Percentiles rank a stretch among this genome's conserved stretches.
These are phyloP conservation scores for Drosophila helvetica DNA, from an alignment of 2,888 invertebrate genomes.

Conservation along the genomic window DNA sequence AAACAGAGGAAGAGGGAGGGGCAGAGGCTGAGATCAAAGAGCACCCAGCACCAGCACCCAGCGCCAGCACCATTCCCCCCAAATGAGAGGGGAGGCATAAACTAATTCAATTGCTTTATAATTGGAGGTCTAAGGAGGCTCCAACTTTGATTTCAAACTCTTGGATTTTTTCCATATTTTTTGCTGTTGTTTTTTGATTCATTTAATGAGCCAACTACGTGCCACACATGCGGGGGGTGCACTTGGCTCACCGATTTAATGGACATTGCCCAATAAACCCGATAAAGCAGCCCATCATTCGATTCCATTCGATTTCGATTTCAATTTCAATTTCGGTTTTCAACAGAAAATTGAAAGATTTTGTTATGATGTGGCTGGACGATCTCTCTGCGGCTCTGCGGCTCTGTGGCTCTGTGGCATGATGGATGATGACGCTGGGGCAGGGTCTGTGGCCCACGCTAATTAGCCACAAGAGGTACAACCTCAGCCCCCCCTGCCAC, in stretches of 20 bases:
- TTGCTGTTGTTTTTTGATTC: slow-evolving; percentile 15
- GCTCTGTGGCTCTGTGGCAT: slow-evolving; percentile 26
- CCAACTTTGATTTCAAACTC: slow-evolving; percentile 26
- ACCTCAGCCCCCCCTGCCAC: slow-evolving; percentile 1
- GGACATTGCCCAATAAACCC: slow-evolving; percentile 67
- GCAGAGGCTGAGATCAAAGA: slow-evolving; percentile 36
- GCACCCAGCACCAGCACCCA: slow-evolving; percentile 3
- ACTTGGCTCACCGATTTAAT: slow-evolving; percentile 75
- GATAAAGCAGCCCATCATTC: slow-evolving; percentile 25
- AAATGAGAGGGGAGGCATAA: slow-evolving; percentile 43
- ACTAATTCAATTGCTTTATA: slow-evolving; percentile 77
- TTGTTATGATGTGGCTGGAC: slow-evolving; percentile 63
- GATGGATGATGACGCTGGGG: slow-evolving; percentile 33
- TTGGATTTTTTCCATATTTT: slow-evolving; percentile 3
- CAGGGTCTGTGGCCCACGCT: slow-evolving; percentile 51
- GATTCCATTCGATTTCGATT: slow-evolving; percentile 47
- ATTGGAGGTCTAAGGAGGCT: slow-evolving; percentile 71
- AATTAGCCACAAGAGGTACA: slow-evolving; percentile 61
- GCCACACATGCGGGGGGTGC: slow-evolving; percentile 45
- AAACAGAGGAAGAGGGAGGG: neutral
- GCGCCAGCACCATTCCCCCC: no score
- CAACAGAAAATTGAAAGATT: slow-evolving; percentile 67
- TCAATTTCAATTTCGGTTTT: slow-evolving; percentile 60
- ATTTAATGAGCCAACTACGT: slow-evolving; percentile 64
- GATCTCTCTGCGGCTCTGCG: slow-evolving; percentile 32